Conservation (phyloP, 2,888 invertebrate genomes). For the Drosophila falleni region DNA sequence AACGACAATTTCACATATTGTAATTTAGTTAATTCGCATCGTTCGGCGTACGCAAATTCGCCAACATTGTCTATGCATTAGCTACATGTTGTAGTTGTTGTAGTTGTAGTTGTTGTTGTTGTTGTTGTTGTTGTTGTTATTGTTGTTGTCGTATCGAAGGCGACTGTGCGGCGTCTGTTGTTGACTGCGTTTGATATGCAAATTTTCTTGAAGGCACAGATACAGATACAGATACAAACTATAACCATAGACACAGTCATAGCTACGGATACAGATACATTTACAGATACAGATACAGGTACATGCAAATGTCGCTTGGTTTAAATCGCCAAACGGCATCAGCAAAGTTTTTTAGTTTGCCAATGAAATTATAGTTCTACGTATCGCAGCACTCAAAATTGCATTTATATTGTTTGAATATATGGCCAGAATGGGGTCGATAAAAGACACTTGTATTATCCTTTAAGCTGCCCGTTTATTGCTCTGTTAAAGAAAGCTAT, state of each 20-base stretch:
- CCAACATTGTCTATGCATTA: conserved; percentile 76
- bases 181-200: conserved; percentile 78
- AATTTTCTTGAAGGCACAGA: conserved; percentile 59
- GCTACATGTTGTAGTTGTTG: conserved; percentile 50
- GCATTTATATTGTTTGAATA: conserved; percentile 32
- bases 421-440: conserved; percentile 3
- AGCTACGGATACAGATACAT: conserved; percentile 7
- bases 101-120: conserved; percentile 23
- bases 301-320: conserved; percentile 38
- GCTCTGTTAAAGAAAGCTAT: not conserved
- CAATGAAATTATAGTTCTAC: conserved; percentile 42
- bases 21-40: conserved; percentile 78
- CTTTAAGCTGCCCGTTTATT: conserved; percentile 16
- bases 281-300: conserved; percentile 30
- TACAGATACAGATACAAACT: conserved; percentile 26
- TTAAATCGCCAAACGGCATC: conserved; percentile 43
- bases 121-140: conserved; percentile 27
- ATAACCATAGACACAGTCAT: conserved; percentile 6
- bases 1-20: conserved; percentile 74
- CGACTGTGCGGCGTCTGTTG: conserved; percentile 79
- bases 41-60: conserved; percentile 74
- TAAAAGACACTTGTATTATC: conserved; percentile 16
- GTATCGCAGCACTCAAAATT: conserved; percentile 19
- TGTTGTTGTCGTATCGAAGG: conserved; percentile 60
- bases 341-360: conserved; percentile 11